phyloP scores from a whole-genome alignment of 2,888 invertebrate genomes.

The Blera fallax region DNA sequence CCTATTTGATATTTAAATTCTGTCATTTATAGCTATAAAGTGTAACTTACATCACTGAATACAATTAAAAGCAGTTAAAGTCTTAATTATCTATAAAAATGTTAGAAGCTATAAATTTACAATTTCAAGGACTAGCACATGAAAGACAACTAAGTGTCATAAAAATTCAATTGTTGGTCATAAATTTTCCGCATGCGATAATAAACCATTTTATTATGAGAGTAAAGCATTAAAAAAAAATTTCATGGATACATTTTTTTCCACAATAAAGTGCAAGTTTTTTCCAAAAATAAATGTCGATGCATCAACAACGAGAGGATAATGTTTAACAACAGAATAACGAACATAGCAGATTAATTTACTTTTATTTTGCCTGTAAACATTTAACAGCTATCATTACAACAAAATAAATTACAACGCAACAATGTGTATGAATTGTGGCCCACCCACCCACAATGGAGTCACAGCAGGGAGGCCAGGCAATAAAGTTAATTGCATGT shows the following conservation, averaged over 20 bases:
- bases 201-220: background rate
- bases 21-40: background rate
- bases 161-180: conserved; percentile 17
- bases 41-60: background rate
- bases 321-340: background rate
- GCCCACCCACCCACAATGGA: conserved; percentile 52
- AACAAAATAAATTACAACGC: conserved; percentile 11
- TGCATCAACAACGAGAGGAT: background rate
- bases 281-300: background rate
- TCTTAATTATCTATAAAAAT: background rate
- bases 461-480: conserved; percentile 30
- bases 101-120: background rate
- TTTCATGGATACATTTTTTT: background rate
- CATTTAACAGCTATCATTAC: conserved; percentile 24
- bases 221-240: background rate
- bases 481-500: conserved; percentile 61
- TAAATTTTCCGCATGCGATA: conserved; percentile 1
- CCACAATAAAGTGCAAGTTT: conserved; percentile 9
- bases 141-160: background rate
- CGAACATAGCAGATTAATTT: conserved; percentile 40
- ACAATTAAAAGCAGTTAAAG: background rate
- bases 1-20: background rate
- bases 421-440: conserved; percentile 3
- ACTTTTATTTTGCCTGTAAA: conserved; percentile 13
- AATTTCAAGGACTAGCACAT: conserved; percentile 13